These are phyloP conservation scores for Acanthurus leucopareius DNA, from an alignment of 2,797 vertebrate genomes.

Conservation along the genomic window DNA sequence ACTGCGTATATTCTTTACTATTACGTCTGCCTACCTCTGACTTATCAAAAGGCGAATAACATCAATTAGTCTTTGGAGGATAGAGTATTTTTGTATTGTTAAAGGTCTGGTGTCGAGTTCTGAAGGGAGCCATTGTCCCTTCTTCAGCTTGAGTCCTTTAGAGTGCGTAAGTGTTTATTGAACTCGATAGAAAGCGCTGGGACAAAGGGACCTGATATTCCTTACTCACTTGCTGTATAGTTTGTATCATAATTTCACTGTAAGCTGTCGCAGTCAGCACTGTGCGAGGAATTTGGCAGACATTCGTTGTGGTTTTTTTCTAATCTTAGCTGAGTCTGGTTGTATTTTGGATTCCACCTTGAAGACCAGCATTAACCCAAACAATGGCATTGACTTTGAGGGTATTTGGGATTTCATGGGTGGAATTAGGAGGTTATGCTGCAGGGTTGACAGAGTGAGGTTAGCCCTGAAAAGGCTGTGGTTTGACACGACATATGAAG, in stretches of 20 bases:
- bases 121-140: constrained; percentile 83
- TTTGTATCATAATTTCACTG: constrained; percentile 85
- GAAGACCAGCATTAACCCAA: constrained; percentile 73
- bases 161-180: constrained; percentile 86
- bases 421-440: constrained; percentile 67
- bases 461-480: constrained; percentile 68
- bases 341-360: constrained; percentile 75
- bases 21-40: constrained; percentile 78
- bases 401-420: constrained; percentile 75
- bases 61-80: constrained; percentile 87
- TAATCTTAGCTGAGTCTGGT: constrained; percentile 66
- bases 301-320: constrained; percentile 75
- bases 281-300: constrained; percentile 78
- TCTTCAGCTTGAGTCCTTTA: constrained; percentile 81
- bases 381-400: constrained; percentile 75
- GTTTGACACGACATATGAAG: constrained; percentile 77
- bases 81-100: constrained; percentile 86
- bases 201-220: constrained; percentile 86
- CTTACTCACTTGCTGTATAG: constrained; percentile 83
- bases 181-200: constrained; percentile 81
- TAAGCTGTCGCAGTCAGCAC: constrained; percentile 75
- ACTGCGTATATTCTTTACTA: constrained; percentile 71
- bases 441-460: constrained; percentile 52
- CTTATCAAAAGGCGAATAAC: constrained; percentile 85
- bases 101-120: constrained; percentile 84